Conservation (phyloP, 2,113 vertebrate genomes). For the Carassius gibelio region DNA sequence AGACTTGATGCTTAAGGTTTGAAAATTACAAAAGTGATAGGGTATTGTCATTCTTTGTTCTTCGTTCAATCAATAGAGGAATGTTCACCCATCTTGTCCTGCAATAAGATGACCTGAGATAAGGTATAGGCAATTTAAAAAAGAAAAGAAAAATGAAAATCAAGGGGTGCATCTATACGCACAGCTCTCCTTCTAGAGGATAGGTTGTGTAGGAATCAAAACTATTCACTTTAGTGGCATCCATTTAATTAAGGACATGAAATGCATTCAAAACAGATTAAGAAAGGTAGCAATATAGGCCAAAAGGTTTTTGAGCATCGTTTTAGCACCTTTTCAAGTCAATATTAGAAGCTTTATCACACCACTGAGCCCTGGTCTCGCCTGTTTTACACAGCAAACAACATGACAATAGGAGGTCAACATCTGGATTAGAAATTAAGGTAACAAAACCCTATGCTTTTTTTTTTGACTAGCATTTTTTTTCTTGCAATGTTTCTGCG, state of each 20-base stretch:
- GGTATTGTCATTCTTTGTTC: background rate
- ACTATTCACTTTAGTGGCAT: slow-evolving; percentile 2
- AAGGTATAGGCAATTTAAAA: slow-evolving; percentile 21
- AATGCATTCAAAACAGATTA: slow-evolving; percentile 29
- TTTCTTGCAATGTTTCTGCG: slow-evolving; percentile 78
- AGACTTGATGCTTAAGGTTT: slow-evolving; percentile 4
- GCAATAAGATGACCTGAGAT: slow-evolving; percentile 48
- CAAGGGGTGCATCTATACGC: background rate
- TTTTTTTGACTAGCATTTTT: slow-evolving; percentile 63
- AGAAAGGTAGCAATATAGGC: slow-evolving; percentile 42
- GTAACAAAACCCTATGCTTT: slow-evolving; percentile 71
- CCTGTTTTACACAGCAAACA: slow-evolving; percentile 76
- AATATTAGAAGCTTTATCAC: slow-evolving; percentile 50
- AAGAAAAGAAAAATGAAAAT: background rate
- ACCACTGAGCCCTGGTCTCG: slow-evolving; percentile 71
- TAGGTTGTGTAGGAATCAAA: background rate
- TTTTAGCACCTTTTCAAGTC: slow-evolving; percentile 67
- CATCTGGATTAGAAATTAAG: slow-evolving; percentile 69
- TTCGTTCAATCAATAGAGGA: slow-evolving; percentile 23
- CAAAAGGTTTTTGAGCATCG: slow-evolving; percentile 53
- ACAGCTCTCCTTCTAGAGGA: background rate
- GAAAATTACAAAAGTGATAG: background rate
- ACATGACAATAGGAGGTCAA: slow-evolving; percentile 79
- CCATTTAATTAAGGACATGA: slow-evolving; percentile 24
- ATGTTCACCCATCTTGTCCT: background rate